A percentile compares a stretch with the other conserved stretches of the same genome.
These are phyloP conservation scores for Leucozona laternaria DNA, from an alignment of 2,888 invertebrate genomes.

Conservation along the genomic window DNA sequence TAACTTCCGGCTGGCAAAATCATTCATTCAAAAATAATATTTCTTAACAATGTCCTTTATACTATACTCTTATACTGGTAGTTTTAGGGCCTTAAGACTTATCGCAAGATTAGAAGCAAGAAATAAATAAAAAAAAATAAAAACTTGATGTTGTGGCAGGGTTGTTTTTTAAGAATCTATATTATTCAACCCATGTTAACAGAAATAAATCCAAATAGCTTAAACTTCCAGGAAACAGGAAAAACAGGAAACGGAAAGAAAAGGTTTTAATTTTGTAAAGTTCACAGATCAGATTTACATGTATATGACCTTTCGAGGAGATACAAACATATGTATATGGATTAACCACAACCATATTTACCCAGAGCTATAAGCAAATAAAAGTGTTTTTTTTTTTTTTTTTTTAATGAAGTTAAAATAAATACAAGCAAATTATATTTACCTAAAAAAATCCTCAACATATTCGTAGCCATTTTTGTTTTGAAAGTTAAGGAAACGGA, in stretches of 20 bases:
- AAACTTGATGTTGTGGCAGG: not conserved
- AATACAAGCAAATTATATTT: not conserved
- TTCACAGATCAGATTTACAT: not conserved
- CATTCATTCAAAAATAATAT: constrained; percentile 21
- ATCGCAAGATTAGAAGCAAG: constrained; percentile 2
- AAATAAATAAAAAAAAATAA: not conserved
- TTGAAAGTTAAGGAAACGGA: not conserved
- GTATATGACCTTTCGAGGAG: constrained; percentile 11
- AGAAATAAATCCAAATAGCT: constrained; percentile 29
- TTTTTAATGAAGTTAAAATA: not conserved
- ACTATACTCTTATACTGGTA: not conserved
- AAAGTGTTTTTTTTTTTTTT: not conserved
- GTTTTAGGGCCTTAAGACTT: constrained; percentile 4
- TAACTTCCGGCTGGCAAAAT: constrained; percentile 42
- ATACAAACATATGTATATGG: not conserved
- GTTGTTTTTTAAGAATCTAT: constrained; percentile 4
- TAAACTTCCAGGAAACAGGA: not conserved
- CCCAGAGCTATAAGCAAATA: not conserved
- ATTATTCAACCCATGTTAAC: constrained; percentile 24
- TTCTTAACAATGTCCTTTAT: constrained; percentile 19
- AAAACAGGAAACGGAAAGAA: not conserved
- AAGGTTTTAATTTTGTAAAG: constrained; percentile 16
- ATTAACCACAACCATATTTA: constrained; percentile 11
- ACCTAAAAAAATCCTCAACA: not conserved
- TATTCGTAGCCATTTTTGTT: not conserved